Evolutionary conservation across 2,888 invertebrate species (phyloP).

Genomic region (Drosophila pseudotalamancana): DNA sequence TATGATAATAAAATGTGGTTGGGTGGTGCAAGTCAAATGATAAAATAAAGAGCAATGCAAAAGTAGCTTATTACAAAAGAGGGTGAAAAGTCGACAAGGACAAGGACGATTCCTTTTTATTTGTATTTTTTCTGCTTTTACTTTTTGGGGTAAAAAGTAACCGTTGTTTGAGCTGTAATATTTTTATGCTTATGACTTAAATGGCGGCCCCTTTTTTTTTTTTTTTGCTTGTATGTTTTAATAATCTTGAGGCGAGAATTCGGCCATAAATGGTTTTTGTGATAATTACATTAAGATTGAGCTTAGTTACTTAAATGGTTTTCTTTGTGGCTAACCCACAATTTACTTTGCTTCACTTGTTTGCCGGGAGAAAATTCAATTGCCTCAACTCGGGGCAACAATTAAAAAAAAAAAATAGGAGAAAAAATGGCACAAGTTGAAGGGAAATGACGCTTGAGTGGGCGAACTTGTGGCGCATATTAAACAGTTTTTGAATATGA

Average conservation of each 20-base stretch:
- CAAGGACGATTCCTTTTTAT: slow-evolving; percentile 10
- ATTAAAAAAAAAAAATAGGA: slow-evolving; percentile 50
- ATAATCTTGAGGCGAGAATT: slow-evolving; percentile 67
- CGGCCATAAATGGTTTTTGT: slow-evolving; percentile 56
- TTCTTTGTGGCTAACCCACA: slow-evolving; percentile 31
- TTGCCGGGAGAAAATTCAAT: slow-evolving; percentile 63
- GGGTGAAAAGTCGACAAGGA: slow-evolving; percentile 55
- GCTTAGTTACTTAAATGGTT: slow-evolving; percentile 28
- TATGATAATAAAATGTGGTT: slow-evolving; percentile 53
- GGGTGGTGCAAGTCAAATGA: slow-evolving; percentile 60
- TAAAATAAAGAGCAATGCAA: slow-evolving; percentile 71
- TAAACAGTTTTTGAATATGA: slow-evolving; percentile 50
- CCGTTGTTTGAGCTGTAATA: slow-evolving; percentile 45
- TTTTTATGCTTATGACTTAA: slow-evolving; percentile 61
- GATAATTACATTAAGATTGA: slow-evolving; percentile 77
- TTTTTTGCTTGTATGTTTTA: slow-evolving; percentile 56
- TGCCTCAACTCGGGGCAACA: slow-evolving; percentile 47
- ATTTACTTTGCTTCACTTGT: slow-evolving; percentile 34
- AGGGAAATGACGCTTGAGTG: slow-evolving; percentile 34
- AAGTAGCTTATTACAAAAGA: slow-evolving; percentile 67
- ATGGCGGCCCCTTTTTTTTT: slow-evolving; percentile 44
- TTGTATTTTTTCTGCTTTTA: slow-evolving; percentile 23
- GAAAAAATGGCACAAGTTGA: slow-evolving; percentile 37
- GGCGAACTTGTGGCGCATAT: slow-evolving; percentile 55
- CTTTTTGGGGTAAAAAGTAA: slow-evolving; percentile 46